These are phyloP conservation scores for Heteromyza rotundicornis DNA, from an alignment of 2,888 invertebrate genomes.

Conservation along the genomic window DNA sequence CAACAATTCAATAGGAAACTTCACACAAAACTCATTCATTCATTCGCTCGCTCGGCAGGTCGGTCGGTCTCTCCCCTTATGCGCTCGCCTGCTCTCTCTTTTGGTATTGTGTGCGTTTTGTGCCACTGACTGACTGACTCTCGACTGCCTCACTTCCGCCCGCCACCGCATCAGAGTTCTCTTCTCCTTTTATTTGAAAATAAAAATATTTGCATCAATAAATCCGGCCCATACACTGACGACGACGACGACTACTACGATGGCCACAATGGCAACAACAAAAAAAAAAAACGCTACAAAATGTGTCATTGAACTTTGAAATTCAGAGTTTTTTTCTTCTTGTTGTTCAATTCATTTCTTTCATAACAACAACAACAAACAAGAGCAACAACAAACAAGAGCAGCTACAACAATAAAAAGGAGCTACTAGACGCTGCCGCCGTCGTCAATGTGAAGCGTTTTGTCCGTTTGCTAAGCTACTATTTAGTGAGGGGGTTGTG, in stretches of 20 bases:
- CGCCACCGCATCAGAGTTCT: background rate
- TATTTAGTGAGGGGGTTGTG: background rate
- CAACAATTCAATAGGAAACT: background rate
- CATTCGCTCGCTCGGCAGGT: too few species aligned
- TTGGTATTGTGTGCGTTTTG: background rate
- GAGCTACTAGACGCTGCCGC: constrained; percentile 14
- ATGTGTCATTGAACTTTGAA: constrained; percentile 33
- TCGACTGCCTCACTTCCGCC: background rate
- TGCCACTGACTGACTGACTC: too few species aligned
- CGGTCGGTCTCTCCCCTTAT: too few species aligned
- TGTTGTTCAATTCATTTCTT: background rate
- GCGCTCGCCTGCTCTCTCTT: too few species aligned
- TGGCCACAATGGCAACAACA: too few species aligned
- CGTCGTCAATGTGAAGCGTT: background rate
- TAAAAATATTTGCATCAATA: background rate
- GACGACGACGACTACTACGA: too few species aligned
- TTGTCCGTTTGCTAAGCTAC: background rate
- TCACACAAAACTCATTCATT: background rate
- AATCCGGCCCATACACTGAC: background rate
- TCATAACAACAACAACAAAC: constrained; percentile 5
- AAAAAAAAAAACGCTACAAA: constrained; percentile 18
- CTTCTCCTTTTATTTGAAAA: background rate
- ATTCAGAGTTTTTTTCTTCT: constrained; percentile 11
- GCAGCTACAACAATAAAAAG: constrained; percentile 7
- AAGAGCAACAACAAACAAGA: constrained; percentile 12